phyloP scores from a whole-genome alignment of 2,888 invertebrate species.

The Melanargia galathea region DNA sequence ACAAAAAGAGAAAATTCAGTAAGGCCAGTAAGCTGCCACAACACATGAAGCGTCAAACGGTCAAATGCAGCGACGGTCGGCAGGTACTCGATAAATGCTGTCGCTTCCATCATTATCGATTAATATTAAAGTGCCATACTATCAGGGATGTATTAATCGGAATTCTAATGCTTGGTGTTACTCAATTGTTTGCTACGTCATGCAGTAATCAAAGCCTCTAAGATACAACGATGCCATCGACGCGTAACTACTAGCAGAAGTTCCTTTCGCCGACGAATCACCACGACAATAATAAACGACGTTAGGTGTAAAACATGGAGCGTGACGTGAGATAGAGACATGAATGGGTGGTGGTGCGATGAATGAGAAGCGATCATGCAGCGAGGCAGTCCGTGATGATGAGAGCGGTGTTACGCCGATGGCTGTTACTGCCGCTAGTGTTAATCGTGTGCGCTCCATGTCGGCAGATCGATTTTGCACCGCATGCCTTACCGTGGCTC shows the following conservation, averaged over 20 bases:
- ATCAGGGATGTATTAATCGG: conserved; percentile 70
- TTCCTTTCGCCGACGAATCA: conserved; percentile 23
- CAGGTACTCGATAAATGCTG: conserved; percentile 60
- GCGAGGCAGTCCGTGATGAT: conserved; percentile 51
- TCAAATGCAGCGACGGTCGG: conserved; percentile 68
- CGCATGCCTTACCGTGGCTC: conserved; percentile 64
- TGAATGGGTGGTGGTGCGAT: conserved; percentile 39
- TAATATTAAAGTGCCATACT: conserved; percentile 77
- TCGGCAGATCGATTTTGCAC: conserved; percentile 82
- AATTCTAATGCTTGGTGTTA: conserved; percentile 63
- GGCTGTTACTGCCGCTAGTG: conserved; percentile 77
- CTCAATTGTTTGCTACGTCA: conserved; percentile 51
- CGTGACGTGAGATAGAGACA: conserved; percentile 30
- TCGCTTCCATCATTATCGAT: conserved; percentile 62
- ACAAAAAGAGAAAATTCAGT: conserved; percentile 77
- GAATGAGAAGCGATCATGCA: conserved; percentile 58
- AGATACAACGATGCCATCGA: conserved; percentile 43
- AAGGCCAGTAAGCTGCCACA: conserved; percentile 77
- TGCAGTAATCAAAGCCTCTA: conserved; percentile 67
- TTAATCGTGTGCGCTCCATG: conserved; percentile 80
- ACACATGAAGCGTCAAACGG: conserved; percentile 78
- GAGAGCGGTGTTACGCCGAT: conserved; percentile 53
- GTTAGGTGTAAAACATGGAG: conserved; percentile 28
- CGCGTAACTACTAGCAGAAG: conserved; percentile 36
- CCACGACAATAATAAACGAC: conserved; percentile 27